phyloP scores from a whole-genome alignment of 2,113 vertebrate genomes.

The Myocastor coypus region DNA sequence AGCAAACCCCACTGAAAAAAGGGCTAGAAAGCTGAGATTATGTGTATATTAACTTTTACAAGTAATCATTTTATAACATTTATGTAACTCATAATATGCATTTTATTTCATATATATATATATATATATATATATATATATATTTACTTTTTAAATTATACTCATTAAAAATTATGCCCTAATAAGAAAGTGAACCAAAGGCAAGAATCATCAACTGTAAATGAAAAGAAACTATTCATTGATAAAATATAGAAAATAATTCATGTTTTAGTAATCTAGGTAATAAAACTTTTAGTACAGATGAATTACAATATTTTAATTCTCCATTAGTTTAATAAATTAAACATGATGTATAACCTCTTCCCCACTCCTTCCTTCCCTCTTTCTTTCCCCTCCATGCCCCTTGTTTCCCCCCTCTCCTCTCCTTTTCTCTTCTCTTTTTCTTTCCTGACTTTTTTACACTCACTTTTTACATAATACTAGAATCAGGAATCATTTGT shows the following conservation, averaged over 20 bases:
- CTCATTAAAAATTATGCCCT: background rate
- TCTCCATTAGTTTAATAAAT: background rate
- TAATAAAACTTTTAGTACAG: background rate
- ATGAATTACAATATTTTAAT: background rate
- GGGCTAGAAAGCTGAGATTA: background rate
- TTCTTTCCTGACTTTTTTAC: background rate
- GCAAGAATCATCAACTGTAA: background rate
- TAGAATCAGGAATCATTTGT: background rate
- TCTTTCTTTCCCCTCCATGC: background rate
- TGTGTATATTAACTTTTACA: background rate
- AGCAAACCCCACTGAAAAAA: too few relatives aligned
- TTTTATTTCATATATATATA: background rate
- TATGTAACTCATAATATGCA: background rate
- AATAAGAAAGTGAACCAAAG: background rate
- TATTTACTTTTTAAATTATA: background rate
- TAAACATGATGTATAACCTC: background rate
- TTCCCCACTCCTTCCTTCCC: accelerated
- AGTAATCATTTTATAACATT: background rate
- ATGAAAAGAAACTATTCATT: background rate
- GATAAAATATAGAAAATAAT: background rate
- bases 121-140: background rate
- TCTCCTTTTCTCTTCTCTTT: background rate
- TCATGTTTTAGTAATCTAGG: background rate
- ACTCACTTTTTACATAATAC: background rate
- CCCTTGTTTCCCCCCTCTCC: background rate